A percentile compares a stretch with the other conserved stretches of the same genome.
Conservation (phyloP, 2,113 vertebrate genomes). For the Channa argus region DNA sequence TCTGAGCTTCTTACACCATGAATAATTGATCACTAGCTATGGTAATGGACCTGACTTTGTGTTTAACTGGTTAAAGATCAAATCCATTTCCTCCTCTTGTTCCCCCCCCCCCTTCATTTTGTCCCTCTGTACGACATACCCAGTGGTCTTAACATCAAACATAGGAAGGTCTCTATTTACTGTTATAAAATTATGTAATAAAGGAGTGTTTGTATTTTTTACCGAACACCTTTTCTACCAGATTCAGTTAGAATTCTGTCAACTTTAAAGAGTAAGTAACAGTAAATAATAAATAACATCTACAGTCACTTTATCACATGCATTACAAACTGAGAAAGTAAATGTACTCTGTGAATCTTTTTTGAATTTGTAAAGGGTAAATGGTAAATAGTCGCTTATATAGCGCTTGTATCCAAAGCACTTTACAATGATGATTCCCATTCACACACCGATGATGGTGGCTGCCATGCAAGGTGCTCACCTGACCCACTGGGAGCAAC, state of each 20-base stretch:
- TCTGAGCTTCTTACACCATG: slow-evolving; percentile 40
- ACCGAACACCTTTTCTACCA: not conserved
- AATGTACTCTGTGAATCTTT: no score
- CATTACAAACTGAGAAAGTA: no score
- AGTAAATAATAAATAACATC: not conserved
- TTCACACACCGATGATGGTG: no score
- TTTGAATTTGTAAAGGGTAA: no score
- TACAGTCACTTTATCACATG: no score
- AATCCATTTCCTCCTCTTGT: slow-evolving; percentile 51
- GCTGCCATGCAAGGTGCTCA: no score
- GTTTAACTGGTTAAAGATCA: slow-evolving; percentile 70
- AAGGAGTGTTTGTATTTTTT: no score
- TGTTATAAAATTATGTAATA: not conserved
- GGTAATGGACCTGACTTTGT: slow-evolving; percentile 49
- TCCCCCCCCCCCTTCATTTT: not conserved
- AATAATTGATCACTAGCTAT: slow-evolving; percentile 67
- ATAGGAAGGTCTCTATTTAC: not conserved
- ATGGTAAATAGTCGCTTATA: no score
- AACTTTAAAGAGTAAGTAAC: not conserved
- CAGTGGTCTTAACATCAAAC: not conserved
- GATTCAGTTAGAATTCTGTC: not conserved
- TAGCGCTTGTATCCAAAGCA: no score
- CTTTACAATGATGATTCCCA: no score
- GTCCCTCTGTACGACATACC: slow-evolving; percentile 10
- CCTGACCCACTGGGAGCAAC: no score